phyloP scores from a whole-genome alignment of 2,888 invertebrate genomes.

The Eupithecia dodoneata region DNA sequence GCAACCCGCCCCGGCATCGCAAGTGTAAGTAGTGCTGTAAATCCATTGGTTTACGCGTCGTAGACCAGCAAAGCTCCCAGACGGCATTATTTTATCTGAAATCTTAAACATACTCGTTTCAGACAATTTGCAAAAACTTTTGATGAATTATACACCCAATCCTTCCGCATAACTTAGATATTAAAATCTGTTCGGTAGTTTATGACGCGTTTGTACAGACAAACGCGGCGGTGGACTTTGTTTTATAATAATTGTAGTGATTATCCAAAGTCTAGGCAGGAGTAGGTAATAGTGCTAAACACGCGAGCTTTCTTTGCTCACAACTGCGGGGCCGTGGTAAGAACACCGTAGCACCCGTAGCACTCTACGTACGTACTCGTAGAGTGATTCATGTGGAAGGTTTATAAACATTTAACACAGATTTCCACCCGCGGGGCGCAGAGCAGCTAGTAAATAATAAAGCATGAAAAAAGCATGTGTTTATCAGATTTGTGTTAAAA shows the following conservation, averaged over 20 bases:
- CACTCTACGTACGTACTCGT: slow-evolving; percentile 19
- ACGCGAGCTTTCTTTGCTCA: slow-evolving; percentile 60
- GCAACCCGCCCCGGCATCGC: neutral
- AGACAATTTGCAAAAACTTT: neutral
- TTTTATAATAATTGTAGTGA: slow-evolving; percentile 50
- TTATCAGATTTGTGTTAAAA: no score
- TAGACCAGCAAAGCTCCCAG: no score
- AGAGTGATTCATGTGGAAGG: no score
- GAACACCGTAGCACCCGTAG: slow-evolving; percentile 29
- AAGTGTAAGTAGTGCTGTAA: neutral
- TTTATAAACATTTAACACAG: no score
- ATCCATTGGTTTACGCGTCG: neutral
- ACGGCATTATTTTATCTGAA: no score
- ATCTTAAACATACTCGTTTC: neutral
- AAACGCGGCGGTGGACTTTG: neutral
- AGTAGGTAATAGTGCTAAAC: slow-evolving; percentile 59
- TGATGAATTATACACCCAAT: neutral
- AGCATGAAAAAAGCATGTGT: no score
- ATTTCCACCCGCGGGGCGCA: no score
- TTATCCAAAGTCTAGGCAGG: slow-evolving; percentile 67
- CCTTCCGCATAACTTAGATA: neutral
- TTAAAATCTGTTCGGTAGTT: neutral
- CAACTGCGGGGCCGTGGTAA: slow-evolving; percentile 41
- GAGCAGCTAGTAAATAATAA: no score
- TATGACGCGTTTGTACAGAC: neutral